phyloP scores from a whole-genome alignment of 1,140 invertebrate genomes.

The Frieseomelitta varia region DNA sequence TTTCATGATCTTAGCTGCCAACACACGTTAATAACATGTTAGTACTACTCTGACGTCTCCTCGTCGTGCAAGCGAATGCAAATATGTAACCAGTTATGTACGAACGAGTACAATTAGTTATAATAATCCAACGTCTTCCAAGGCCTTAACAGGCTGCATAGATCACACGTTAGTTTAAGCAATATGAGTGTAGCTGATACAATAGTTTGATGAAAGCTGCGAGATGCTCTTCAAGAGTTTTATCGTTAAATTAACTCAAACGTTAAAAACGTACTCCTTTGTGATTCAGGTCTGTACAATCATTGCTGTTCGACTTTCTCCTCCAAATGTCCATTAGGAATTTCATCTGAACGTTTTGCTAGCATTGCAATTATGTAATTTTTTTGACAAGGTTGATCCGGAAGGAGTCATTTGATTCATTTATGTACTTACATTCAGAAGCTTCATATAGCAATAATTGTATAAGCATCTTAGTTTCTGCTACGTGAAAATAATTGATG shows the following conservation, averaged over 20 bases:
- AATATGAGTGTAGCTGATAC: conserved; percentile 46
- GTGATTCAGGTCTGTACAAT: neutral
- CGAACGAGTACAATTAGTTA: conserved; percentile 62
- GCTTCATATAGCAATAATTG: neutral
- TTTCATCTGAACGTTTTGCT: neutral
- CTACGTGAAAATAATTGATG: neutral
- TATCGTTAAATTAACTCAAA: neutral
- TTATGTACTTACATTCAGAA: neutral
- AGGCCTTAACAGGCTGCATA: conserved; percentile 46
- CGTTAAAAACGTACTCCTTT: neutral
- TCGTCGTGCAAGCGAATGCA: conserved; percentile 19
- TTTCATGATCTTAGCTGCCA: conserved; percentile 17
- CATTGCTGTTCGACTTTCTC: neutral
- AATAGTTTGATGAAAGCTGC: conserved; percentile 38
- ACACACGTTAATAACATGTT: conserved; percentile 1
- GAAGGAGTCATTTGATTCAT: neutral
- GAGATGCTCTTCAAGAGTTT: conserved; percentile 10
- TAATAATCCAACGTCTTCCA: conserved; percentile 74
- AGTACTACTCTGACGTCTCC: conserved; percentile 26
- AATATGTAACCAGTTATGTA: conserved; percentile 55
- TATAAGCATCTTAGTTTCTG: neutral
- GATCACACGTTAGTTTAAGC: conserved; percentile 61
- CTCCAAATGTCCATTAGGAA: neutral
- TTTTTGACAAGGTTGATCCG: neutral
- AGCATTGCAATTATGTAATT: neutral